phyloP scores from a whole-genome alignment of 2,113 vertebrate genomes.

The Xiphophorus hellerii region DNA sequence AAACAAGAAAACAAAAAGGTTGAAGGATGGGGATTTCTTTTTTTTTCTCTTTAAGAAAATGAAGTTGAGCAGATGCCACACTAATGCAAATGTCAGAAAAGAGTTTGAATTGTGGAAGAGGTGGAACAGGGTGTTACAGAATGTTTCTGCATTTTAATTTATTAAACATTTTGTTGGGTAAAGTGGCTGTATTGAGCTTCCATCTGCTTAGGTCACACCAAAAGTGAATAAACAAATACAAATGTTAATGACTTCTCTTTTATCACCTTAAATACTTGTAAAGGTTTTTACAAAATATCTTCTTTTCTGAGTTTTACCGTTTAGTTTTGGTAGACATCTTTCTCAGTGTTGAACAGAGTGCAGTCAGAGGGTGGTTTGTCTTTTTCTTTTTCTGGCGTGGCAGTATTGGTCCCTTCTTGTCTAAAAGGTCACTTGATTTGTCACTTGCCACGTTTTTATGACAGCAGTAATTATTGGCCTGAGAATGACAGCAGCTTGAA shows the following conservation, averaged over 20 bases:
- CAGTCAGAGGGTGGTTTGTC: background rate
- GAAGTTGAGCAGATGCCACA: background rate
- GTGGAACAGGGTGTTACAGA: background rate
- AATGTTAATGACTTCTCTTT: background rate
- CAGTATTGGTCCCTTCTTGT: background rate
- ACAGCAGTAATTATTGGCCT: background rate
- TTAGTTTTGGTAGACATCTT: background rate
- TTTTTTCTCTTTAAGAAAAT: background rate
- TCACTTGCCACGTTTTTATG: background rate
- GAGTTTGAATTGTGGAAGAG: background rate
- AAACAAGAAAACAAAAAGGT: slow-evolving; percentile 27
- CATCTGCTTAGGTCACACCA: background rate
- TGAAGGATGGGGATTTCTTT: background rate
- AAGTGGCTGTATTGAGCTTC: background rate
- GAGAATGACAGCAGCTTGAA: background rate
- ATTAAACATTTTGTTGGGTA: background rate
- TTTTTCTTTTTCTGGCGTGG: background rate
- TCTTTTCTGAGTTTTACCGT: background rate
- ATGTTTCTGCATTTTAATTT: background rate
- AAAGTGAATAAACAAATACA: background rate
- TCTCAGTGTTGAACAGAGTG: background rate
- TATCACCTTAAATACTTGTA: background rate
- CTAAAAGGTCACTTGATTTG: background rate
- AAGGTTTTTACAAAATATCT: background rate
- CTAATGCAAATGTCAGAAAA: background rate